Percentiles rank a stretch among this genome's conserved stretches.
Conservation (phyloP, 2,113 vertebrate species). For the Cisticola juncidis region DNA sequence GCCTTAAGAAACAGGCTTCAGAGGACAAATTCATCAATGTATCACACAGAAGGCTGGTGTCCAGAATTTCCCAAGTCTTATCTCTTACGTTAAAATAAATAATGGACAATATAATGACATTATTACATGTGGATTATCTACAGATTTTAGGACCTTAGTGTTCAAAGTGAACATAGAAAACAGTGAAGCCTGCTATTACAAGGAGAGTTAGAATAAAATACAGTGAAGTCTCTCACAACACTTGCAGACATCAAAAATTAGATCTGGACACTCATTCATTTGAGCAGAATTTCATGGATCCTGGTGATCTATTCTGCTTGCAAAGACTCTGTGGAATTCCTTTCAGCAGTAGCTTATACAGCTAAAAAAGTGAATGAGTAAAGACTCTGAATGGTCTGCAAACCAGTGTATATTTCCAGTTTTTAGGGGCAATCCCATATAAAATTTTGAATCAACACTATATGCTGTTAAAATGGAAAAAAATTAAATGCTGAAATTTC, state of each 20-base stretch:
- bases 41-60: background rate
- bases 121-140: background rate
- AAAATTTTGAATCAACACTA: background rate
- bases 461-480: background rate
- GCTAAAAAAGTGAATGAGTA: background rate
- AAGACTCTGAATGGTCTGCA: background rate
- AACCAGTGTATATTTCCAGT: background rate
- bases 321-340: background rate
- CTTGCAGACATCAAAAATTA: background rate
- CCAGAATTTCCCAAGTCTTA: background rate
- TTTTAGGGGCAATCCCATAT: background rate
- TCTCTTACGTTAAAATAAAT: background rate
- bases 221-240: background rate
- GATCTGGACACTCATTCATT: background rate
- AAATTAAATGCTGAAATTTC: background rate
- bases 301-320: background rate
- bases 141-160: background rate
- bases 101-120: background rate
- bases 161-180: background rate
- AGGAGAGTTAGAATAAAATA: background rate
- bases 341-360: background rate
- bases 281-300: background rate
- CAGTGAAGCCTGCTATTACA: background rate
- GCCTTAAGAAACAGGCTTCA: background rate
- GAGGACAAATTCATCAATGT: background rate